Evolutionary conservation across 2,797 vertebrate genomes (phyloP), one percentile per base, ranked within the genome.

Genomic region (Ctenosaura bakeri): DNA sequence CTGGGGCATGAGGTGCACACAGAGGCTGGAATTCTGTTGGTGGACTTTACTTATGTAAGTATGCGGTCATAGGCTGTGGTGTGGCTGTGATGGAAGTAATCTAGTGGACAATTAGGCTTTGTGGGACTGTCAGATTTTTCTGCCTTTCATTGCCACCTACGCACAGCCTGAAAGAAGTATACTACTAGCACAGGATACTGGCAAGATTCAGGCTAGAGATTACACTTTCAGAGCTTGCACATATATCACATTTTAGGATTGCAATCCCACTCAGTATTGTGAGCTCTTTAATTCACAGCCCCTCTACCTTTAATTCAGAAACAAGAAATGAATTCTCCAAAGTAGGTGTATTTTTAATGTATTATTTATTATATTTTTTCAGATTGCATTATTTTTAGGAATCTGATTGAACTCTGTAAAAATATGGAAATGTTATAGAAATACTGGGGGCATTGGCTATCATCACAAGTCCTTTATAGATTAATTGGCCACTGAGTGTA

Each of bases 401-500:
- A 52, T 79, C 54, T 73, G 35, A 77, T 4, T 64, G 38, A 16
- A 42, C 0, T 24, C 18, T 79, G 50, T 80, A 29, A 12, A 79
- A 59, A 89, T n/a, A 54, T 59, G 88, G 54, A 69, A 24, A 50
- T 62, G 54, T 32, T 62, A n/a, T 42, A 76, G 35, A 62, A 26
- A 42, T 78, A 22, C 6, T 78, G 9, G 32, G 32, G 64, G 81
- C 13, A 62, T 42, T 7, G 3, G 16, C 13, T 10, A n/a, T 64
- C 32, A 73, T 42, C 24, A 18, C 24, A 12, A 78, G 42, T n/a
- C 38, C 62, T 87, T 69, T 76, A 66, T 82, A 46, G 46, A 59
- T 92, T 74, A 90, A 85, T 69, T 88, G 86, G 86, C 46, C 56
- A 38, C 42, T 81, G 32, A 1, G 0, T 59, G 86, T 81, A 88